A percentile compares a stretch with the other conserved stretches of the same genome.
These are phyloP conservation scores for Scrobipalpa costella DNA, from an alignment of 2,888 invertebrate species.

Conservation along the genomic window DNA sequence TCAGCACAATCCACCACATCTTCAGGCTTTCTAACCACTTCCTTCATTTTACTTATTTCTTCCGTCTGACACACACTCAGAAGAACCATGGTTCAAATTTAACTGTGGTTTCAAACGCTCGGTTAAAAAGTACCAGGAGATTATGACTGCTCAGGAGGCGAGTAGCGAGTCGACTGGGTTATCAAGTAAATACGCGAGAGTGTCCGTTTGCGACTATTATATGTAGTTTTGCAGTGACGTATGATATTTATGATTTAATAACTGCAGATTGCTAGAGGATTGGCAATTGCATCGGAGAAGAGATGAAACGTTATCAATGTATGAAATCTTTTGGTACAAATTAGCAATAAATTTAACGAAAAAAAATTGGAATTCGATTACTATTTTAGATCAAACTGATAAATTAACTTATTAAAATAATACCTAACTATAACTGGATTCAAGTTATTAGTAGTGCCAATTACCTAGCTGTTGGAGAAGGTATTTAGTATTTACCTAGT, in stretches of 20 bases:
- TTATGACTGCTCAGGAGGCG: constrained; percentile 42
- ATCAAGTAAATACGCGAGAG: constrained; percentile 37
- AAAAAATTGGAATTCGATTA: too few relatives aligned
- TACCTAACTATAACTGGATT: too few relatives aligned
- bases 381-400: too few relatives aligned
- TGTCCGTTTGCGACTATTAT: constrained; percentile 28
- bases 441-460: too few relatives aligned
- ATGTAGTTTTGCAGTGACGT: not conserved
- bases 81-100: constrained; percentile 45
- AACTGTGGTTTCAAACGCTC: constrained; percentile 2
- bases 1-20: constrained; percentile 46
- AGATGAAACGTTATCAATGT: not conserved
- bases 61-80: constrained; percentile 38
- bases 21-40: constrained; percentile 34
- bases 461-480: too few relatives aligned
- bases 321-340: too few relatives aligned
- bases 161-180: constrained; percentile 43
- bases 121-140: constrained; percentile 43
- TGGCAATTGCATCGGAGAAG: not conserved
- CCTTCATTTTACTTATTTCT: constrained; percentile 11
- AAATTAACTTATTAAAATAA: too few relatives aligned
- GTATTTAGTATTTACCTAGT: too few relatives aligned
- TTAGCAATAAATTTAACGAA: too few relatives aligned
- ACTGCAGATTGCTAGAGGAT: not conserved
- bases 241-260: too few relatives aligned